Percentiles rank a stretch among this genome's conserved stretches.
These are phyloP conservation scores for Sphinx pinastri DNA, from an alignment of 2,888 invertebrate species.

Conservation along the genomic window DNA sequence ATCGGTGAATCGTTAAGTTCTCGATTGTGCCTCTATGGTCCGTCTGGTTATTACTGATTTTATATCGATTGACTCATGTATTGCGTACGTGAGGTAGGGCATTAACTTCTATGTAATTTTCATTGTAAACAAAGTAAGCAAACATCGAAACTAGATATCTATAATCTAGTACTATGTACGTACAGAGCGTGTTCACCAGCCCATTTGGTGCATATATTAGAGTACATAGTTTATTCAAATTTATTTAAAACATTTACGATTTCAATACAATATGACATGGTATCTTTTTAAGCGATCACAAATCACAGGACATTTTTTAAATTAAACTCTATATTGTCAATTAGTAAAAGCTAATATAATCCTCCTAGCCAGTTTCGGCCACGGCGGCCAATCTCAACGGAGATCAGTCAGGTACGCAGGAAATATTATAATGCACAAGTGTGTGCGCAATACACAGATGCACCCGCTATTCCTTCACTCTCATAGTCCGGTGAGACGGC, in stretches of 20 bases:
- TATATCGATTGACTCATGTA: conserved; percentile 77
- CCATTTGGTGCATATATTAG: conserved; percentile 18
- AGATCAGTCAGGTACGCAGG: too few species aligned
- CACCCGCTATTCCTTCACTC: too few species aligned
- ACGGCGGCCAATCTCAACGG: too few species aligned
- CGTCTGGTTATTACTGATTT: conserved; percentile 64
- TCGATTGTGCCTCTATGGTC: conserved; percentile 64
- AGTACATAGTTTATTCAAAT: conserved; percentile 18
- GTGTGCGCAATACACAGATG: too few species aligned
- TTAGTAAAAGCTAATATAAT: neutral
- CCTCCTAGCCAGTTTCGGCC: too few species aligned
- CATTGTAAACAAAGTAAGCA: conserved; percentile 68
- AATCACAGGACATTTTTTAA: neutral
- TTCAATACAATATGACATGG: conserved; percentile 13
- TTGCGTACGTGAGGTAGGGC: conserved; percentile 70
- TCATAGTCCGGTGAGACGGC: too few species aligned
- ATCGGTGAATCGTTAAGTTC: conserved; percentile 74
- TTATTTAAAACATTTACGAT: conserved; percentile 8
- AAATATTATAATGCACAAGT: too few species aligned
- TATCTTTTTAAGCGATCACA: neutral
- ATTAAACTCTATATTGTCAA: neutral
- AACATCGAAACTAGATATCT: conserved; percentile 39
- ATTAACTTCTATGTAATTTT: conserved; percentile 75
- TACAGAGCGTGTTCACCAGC: neutral
- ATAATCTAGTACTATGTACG: conserved; percentile 13